These are phyloP conservation scores for Lathamus discolor DNA, from an alignment of 2,113 vertebrate genomes.

Conservation along the genomic window DNA sequence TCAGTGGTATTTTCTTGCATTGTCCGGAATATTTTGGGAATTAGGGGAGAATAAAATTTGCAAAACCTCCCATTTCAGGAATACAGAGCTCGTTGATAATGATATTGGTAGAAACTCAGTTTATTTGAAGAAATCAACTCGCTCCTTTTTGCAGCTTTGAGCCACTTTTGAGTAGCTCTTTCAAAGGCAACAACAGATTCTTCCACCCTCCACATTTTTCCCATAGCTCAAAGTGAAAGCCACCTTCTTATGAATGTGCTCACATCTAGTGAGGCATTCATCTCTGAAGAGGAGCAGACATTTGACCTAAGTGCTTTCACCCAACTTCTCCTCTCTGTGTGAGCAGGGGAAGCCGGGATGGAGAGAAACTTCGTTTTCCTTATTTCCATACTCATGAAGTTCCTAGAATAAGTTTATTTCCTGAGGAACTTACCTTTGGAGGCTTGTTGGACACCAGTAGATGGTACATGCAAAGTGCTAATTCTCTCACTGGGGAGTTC, in stretches of 20 bases:
- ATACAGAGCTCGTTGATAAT: background rate
- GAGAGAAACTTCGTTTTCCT: background rate
- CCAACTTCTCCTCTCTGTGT: background rate
- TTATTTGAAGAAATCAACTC: background rate
- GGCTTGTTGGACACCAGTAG: background rate
- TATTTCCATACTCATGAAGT: background rate
- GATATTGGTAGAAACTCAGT: background rate
- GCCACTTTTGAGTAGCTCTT: background rate
- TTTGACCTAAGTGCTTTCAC: background rate
- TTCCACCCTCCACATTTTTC: accelerated
- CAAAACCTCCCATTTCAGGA: background rate
- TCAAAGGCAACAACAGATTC: background rate
- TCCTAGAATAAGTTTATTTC: background rate
- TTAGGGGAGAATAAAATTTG: background rate
- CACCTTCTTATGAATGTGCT: background rate
- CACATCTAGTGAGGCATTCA: background rate
- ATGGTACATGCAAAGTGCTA: background rate
- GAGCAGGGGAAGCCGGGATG: background rate
- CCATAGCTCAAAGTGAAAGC: background rate
- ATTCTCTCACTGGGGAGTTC: background rate
- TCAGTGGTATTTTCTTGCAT: background rate
- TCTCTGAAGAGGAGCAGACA: background rate
- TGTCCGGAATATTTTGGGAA: background rate
- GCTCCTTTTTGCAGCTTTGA: background rate
- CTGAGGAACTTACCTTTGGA: background rate